Conservation (phyloP, 1,140 invertebrate species). For the Listronotus bonariensis region DNA sequence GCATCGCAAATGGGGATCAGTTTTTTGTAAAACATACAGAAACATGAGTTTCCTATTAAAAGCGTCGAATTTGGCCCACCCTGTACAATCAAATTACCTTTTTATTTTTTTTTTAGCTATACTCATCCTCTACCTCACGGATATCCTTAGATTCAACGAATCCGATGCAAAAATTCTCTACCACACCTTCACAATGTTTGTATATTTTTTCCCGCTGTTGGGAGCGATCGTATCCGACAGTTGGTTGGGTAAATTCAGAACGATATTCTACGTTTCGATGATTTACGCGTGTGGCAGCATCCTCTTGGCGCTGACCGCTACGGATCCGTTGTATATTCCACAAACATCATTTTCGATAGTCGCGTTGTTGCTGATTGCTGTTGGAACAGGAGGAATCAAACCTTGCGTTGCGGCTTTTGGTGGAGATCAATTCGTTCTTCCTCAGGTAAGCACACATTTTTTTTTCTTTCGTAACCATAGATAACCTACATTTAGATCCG, state of each 20-base stretch:
- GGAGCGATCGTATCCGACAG: slow-evolving; percentile 90
- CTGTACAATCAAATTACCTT: no score
- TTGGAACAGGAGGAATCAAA: slow-evolving; percentile 96
- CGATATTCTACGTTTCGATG: slow-evolving; percentile 86
- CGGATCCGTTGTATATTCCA: slow-evolving; percentile 60
- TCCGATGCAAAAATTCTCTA: slow-evolving; percentile 78
- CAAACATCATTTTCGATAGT: slow-evolving; percentile 71
- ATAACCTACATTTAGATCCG: no score
- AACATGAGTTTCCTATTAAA: no score
- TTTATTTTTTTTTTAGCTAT: slow-evolving; percentile 74
- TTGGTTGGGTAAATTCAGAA: slow-evolving; percentile 83
- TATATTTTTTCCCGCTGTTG: slow-evolving; percentile 84
- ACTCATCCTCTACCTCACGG: slow-evolving; percentile 76
- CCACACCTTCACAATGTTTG: slow-evolving; percentile 80
- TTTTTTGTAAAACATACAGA: no score
- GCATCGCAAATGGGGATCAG: no score
- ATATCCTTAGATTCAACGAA: slow-evolving; percentile 68
- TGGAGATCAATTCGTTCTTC: slow-evolving; percentile 90
- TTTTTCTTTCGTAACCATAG: no score
- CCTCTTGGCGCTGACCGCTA: slow-evolving; percentile 73
- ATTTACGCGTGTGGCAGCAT: slow-evolving; percentile 88
- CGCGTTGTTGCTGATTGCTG: slow-evolving; percentile 82
- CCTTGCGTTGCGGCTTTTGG: slow-evolving; percentile 97
- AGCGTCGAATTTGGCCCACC: no score
- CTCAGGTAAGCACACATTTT: slow-evolving; percentile 61